These are phyloP conservation scores for Ornithoptera alexandrae DNA, from an alignment of 2,888 invertebrate genomes.

Conservation along the genomic window DNA sequence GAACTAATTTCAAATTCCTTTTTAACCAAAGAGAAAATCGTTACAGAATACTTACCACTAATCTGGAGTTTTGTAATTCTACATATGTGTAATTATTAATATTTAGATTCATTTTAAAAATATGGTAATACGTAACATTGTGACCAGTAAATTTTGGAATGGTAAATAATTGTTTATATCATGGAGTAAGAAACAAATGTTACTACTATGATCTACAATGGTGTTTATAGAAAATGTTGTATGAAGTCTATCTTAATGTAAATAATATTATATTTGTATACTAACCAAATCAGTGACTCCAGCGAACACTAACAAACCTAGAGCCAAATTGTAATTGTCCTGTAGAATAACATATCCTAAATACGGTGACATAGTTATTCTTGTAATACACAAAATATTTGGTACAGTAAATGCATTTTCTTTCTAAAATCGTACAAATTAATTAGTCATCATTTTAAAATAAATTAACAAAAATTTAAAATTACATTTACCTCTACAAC, in stretches of 20 bases:
- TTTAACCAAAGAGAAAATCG: no score
- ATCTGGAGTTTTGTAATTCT: no score
- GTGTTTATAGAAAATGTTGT: not conserved
- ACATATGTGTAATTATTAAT: no score
- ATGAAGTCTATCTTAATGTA: not conserved
- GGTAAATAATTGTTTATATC: not conserved
- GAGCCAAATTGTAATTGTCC: conserved; percentile 88
- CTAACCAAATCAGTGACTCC: conserved; percentile 94
- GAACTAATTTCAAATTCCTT: no score
- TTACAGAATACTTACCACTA: no score
- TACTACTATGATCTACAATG: not conserved
- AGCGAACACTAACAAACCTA: conserved; percentile 90
- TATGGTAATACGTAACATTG: no score
- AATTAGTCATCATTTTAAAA: conserved; percentile 12
- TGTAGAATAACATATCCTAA: conserved; percentile 93
- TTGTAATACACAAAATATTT: conserved; percentile 91
- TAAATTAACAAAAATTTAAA: not conserved
- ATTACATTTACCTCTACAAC: conserved; percentile 82
- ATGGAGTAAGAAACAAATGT: not conserved
- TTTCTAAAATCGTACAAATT: conserved; percentile 63
- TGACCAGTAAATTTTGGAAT: no score
- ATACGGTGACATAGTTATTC: conserved; percentile 93
- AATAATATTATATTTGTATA: conserved; percentile 23
- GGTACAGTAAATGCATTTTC: conserved; percentile 97
- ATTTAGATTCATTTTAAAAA: no score